phyloP scores from a whole-genome alignment of 1,140 invertebrate genomes.

The Achatina immaculata region DNA sequence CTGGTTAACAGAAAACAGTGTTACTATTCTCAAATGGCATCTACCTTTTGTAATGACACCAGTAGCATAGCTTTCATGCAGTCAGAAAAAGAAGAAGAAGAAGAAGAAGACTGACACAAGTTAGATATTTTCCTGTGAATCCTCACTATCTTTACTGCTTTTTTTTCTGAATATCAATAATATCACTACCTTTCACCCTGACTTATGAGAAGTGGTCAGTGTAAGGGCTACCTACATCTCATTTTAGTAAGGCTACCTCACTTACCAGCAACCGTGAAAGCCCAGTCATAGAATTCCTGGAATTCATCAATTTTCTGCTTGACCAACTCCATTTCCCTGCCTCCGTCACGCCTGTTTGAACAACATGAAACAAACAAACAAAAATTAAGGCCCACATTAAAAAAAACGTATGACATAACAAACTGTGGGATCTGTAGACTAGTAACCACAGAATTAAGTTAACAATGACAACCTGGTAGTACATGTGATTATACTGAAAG shows the following conservation, averaged over 20 bases:
- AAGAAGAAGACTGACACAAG: too few relatives aligned
- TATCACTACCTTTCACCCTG: not conserved
- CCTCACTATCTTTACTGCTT: not conserved
- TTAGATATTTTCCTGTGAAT: not conserved
- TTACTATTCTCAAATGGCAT: not conserved
- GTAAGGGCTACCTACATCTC: too few relatives aligned
- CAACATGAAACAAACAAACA: not conserved
- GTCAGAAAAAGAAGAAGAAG: not conserved
- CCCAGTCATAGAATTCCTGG: slow-evolving; percentile 59
- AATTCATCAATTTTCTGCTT: slow-evolving; percentile 58
- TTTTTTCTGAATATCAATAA: not conserved
- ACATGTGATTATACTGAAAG: too few relatives aligned
- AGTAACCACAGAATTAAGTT: too few relatives aligned
- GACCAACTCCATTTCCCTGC: slow-evolving; percentile 57
- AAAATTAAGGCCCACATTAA: not conserved
- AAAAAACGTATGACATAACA: too few relatives aligned
- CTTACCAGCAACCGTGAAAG: slow-evolving; percentile 55
- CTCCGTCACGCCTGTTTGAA: not conserved
- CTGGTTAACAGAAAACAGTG: not conserved
- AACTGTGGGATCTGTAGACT: too few relatives aligned
- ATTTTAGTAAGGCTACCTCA: not conserved
- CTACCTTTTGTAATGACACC: not conserved
- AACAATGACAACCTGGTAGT: too few relatives aligned
- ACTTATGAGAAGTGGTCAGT: too few relatives aligned
- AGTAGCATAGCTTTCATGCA: not conserved